phyloP scores from a whole-genome alignment of 2,797 vertebrate species.

The Macropus fuliginosus region DNA sequence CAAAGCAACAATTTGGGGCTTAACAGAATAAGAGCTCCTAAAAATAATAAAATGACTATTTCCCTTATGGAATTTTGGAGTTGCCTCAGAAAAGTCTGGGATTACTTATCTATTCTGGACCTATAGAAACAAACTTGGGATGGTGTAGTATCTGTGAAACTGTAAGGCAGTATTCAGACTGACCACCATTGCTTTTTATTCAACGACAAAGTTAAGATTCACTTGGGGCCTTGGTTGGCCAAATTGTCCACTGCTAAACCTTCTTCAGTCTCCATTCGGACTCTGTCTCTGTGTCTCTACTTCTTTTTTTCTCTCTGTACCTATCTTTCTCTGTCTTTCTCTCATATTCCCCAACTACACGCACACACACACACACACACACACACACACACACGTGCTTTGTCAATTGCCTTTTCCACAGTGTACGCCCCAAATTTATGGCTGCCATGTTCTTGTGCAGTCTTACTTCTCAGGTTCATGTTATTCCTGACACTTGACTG shows the following conservation, averaged over 20 bases:
- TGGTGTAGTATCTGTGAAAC: background rate
- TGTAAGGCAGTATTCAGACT: background rate
- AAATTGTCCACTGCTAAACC: conserved; percentile 4
- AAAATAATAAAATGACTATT: background rate
- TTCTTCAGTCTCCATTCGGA: background rate
- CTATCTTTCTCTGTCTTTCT: background rate
- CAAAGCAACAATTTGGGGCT: background rate
- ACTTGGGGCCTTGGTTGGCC: background rate
- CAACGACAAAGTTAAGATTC: background rate
- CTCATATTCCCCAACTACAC: too few species aligned
- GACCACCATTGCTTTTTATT: background rate
- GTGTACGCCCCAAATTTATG: background rate
- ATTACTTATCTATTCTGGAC: background rate
- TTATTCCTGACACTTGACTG: background rate
- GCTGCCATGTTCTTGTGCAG: background rate
- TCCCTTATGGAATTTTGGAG: background rate
- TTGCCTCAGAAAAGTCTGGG: conserved; percentile 22
- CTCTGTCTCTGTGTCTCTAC: background rate
- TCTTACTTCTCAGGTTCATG: background rate
- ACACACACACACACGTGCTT: background rate
- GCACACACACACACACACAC: background rate
- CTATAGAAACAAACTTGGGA: background rate
- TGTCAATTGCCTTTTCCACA: background rate
- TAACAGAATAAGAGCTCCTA: background rate
- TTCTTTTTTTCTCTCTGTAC: background rate